Conservation (phyloP, 1,140 invertebrate genomes). For the Odontomachus brunneus region DNA sequence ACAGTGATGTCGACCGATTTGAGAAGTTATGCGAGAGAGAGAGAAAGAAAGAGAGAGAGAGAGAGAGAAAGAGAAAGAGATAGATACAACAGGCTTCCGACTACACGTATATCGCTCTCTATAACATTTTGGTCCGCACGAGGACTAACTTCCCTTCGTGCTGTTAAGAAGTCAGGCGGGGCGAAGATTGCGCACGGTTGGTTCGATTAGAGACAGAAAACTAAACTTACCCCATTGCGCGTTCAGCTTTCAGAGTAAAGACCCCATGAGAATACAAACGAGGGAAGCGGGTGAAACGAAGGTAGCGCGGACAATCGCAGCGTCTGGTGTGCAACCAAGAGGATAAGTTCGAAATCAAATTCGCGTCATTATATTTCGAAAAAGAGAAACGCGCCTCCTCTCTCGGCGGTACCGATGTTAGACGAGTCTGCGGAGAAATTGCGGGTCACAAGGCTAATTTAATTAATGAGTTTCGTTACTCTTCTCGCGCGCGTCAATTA, state of each 20-base stretch:
- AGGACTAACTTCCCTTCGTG: conserved; percentile 13
- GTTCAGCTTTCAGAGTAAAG: conserved; percentile 19
- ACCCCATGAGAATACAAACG: conserved; percentile 31
- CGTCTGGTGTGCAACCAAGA: background rate
- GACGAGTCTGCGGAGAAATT: background rate
- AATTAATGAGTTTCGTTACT: conserved; percentile 28
- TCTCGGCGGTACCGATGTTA: background rate
- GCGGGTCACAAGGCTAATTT: background rate
- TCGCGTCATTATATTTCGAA: background rate
- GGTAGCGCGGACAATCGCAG: conserved; percentile 10
- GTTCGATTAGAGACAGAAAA: conserved; percentile 28
- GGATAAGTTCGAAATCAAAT: background rate
- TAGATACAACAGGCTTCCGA: conserved; percentile 41
- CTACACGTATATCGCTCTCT: conserved; percentile 18
- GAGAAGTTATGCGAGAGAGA: conserved; percentile 9
- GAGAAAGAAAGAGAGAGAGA: background rate
- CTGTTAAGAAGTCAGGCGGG: conserved; percentile 25
- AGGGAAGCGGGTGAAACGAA: background rate
- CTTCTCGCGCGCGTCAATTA: background rate
- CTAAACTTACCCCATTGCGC: conserved; percentile 54
- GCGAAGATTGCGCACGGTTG: background rate
- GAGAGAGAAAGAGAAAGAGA: no score
- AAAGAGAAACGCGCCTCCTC: background rate
- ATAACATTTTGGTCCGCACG: background rate
- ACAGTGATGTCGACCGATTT: conserved; percentile 33